phyloP scores from a whole-genome alignment of 2,797 vertebrate species.

The Notolepis coatsorum region DNA sequence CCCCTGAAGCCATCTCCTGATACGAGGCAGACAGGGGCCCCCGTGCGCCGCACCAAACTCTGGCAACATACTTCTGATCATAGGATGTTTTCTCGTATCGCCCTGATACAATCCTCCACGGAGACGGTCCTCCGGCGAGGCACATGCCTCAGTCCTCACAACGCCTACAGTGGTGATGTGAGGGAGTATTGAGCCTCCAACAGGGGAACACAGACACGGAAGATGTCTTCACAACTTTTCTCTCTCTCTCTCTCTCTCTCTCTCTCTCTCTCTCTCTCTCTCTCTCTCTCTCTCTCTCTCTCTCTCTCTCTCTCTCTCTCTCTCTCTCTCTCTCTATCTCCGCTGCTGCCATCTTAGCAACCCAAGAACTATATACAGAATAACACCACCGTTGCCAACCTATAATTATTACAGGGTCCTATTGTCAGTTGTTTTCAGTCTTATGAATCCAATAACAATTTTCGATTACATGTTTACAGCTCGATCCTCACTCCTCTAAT shows the following conservation, averaged over 20 bases:
- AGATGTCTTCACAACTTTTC: conserved; percentile 41
- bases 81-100: conserved; percentile 61
- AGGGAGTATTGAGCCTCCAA: conserved; percentile 45
- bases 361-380: too few relatives aligned
- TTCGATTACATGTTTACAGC: too few relatives aligned
- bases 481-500: too few relatives aligned
- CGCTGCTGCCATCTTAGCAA: too few relatives aligned
- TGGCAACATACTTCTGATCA: conserved; percentile 54
- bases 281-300: too few relatives aligned
- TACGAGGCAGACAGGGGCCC: conserved; percentile 51
- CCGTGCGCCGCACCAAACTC: conserved; percentile 27
- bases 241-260: conserved; percentile 29
- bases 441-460: too few relatives aligned
- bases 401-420: too few relatives aligned
- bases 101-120: conserved; percentile 53
- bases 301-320: too few relatives aligned
- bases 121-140: conserved; percentile 65
- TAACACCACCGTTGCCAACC: too few relatives aligned
- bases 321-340: too few relatives aligned
- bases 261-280: conserved; percentile 35
- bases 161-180: conserved; percentile 48
- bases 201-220: too few relatives aligned
- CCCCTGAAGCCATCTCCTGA: conserved; percentile 52
- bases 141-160: conserved; percentile 64
- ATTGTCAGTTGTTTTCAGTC: too few relatives aligned